These are phyloP conservation scores for Thalpophila matura DNA, from an alignment of 2,888 invertebrate species.

Conservation along the genomic window DNA sequence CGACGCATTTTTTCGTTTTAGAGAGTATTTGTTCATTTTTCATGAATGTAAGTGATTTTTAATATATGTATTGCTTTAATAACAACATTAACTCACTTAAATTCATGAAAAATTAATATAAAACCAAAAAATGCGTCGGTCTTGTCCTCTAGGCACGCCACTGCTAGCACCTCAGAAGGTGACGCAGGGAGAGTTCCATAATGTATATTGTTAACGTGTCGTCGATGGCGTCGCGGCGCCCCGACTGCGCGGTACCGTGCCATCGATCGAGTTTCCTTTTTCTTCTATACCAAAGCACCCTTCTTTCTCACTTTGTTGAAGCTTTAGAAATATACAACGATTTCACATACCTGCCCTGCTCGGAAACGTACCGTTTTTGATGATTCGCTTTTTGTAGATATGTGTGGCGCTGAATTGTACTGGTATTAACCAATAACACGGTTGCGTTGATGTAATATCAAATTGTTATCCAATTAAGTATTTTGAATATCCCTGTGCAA, in stretches of 20 bases:
- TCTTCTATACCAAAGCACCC: conserved; percentile 63
- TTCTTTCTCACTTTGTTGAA: conserved; percentile 41
- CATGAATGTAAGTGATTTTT: too few relatives aligned
- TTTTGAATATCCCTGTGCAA: conserved; percentile 87
- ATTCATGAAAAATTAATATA: too few relatives aligned
- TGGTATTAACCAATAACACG: conserved; percentile 58
- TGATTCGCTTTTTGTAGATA: conserved; percentile 24
- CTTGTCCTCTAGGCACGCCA: too few relatives aligned
- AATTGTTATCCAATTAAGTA: conserved; percentile 79
- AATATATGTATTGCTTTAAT: too few relatives aligned
- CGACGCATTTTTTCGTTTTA: too few relatives aligned
- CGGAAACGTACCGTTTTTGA: not conserved
- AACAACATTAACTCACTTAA: too few relatives aligned
- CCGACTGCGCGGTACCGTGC: conserved; percentile 50
- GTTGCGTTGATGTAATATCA: conserved; percentile 65
- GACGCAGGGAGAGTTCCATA: conserved; percentile 30
- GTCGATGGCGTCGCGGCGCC: conserved; percentile 12
- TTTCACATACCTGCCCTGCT: conserved; percentile 6
- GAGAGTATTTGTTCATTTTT: too few relatives aligned
- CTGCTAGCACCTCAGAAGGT: not conserved
- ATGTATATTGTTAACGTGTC: conserved; percentile 35
- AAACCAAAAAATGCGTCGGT: too few relatives aligned
- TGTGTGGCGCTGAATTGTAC: conserved; percentile 44
- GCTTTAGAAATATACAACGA: conserved; percentile 40
- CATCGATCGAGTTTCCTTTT: conserved; percentile 57